These are phyloP conservation scores for Zaprionus nigranus DNA, from an alignment of 1,140 invertebrate species.

Conservation along the genomic window DNA sequence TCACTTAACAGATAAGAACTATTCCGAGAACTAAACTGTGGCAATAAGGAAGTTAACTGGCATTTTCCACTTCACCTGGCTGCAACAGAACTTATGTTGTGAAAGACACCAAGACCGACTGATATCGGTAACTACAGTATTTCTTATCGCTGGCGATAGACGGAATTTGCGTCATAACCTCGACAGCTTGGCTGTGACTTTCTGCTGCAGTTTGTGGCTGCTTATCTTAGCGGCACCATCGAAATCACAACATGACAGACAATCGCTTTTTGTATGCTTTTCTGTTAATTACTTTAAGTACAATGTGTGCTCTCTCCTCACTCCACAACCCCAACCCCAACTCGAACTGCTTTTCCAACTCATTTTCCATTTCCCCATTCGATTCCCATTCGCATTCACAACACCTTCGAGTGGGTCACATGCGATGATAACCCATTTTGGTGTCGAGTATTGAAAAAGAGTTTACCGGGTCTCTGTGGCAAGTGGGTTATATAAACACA, in stretches of 20 bases:
- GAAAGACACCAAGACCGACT: slow-evolving; percentile 39
- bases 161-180: slow-evolving; percentile 58
- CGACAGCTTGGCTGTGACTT: not conserved
- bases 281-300: slow-evolving; percentile 35
- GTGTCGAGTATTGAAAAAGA: slow-evolving; percentile 33
- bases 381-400: slow-evolving; percentile 26
- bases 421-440: slow-evolving; percentile 72
- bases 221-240: slow-evolving; percentile 58
- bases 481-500: slow-evolving; percentile 73
- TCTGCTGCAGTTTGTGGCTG: slow-evolving; percentile 24
- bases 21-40: not conserved
- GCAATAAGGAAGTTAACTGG: slow-evolving; percentile 12
- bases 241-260: slow-evolving; percentile 47
- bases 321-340: not conserved
- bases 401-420: slow-evolving; percentile 62
- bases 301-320: not conserved
- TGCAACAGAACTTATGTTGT: slow-evolving; percentile 53
- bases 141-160: slow-evolving; percentile 51
- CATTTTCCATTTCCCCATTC: not conserved
- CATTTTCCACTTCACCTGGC: not conserved
- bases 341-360: not conserved
- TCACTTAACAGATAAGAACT: slow-evolving; percentile 12
- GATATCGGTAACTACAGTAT: not conserved
- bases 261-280: slow-evolving; percentile 39
- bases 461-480: slow-evolving; percentile 27